phyloP scores from a whole-genome alignment of 2,888 invertebrate genomes.

The Belgica antarctica region DNA sequence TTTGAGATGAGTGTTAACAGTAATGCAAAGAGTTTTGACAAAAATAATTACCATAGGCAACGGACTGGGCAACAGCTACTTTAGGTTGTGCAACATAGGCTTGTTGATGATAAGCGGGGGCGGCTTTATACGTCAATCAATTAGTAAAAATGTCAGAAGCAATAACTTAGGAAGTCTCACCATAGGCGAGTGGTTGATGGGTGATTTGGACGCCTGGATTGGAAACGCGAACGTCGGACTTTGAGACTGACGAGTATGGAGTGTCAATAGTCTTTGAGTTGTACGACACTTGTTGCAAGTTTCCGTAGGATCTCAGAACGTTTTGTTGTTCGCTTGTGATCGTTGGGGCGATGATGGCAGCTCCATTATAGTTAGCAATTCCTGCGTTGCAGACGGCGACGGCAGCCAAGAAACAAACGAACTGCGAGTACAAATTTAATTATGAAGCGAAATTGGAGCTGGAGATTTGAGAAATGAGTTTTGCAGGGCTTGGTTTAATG shows the following conservation, averaged over 20 bases:
- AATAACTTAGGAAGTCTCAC: not conserved
- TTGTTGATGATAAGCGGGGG: conserved; percentile 23
- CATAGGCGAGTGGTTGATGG: conserved; percentile 47
- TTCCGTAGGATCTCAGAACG: conserved; percentile 63
- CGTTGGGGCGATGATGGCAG: conserved; percentile 50
- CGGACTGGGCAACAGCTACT: not conserved
- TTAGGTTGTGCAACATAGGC: too few relatives aligned
- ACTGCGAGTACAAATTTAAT: conserved; percentile 13
- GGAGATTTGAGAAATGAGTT: not conserved
- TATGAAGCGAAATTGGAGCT: not conserved
- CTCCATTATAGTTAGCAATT: conserved; percentile 40
- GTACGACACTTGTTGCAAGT: conserved; percentile 68
- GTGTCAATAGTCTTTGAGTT: conserved; percentile 70
- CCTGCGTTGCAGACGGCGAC: conserved; percentile 43
- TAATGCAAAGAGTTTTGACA: not conserved
- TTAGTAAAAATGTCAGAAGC: not conserved
- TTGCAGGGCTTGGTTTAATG: not conserved
- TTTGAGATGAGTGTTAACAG: not conserved
- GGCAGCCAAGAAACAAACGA: conserved; percentile 28
- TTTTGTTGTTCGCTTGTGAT: conserved; percentile 62
- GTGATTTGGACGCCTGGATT: conserved; percentile 61
- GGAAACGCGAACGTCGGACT: conserved; percentile 68
- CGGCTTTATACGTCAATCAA: conserved; percentile 23
- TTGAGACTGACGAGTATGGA: conserved; percentile 69
- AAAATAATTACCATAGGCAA: not conserved